These are phyloP conservation scores for Drosophila ironensis DNA, from an alignment of 1,140 invertebrate species.

Conservation along the genomic window DNA sequence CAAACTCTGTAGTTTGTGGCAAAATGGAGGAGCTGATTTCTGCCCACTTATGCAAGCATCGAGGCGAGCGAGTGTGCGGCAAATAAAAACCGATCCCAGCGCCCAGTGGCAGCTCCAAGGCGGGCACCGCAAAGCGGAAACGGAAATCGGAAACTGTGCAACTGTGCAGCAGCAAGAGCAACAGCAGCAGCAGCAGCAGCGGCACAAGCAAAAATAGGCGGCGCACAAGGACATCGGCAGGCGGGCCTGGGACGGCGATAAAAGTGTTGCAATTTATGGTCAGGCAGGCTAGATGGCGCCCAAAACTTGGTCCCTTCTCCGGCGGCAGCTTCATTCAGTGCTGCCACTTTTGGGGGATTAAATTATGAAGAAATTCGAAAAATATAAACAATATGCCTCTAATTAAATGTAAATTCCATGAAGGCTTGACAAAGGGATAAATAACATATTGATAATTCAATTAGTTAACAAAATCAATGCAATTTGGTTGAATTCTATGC, in stretches of 20 bases:
- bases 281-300: conserved; percentile 71
- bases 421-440: too few relatives aligned
- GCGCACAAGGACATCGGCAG: conserved; percentile 54
- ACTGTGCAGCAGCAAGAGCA: conserved; percentile 57
- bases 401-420: too few relatives aligned
- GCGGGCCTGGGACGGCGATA: conserved; percentile 56
- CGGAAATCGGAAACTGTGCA: conserved; percentile 77
- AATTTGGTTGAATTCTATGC: too few relatives aligned
- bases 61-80: conserved; percentile 58
- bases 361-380: not conserved
- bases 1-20: conserved; percentile 38
- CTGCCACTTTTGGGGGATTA: not conserved
- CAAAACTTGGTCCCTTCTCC: conserved; percentile 4
- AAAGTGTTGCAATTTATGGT: conserved; percentile 79
- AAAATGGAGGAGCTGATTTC: conserved; percentile 62
- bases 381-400: too few relatives aligned
- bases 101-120: conserved; percentile 56
- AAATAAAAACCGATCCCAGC: conserved; percentile 60
- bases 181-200: conserved; percentile 1
- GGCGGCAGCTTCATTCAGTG: conserved; percentile 12
- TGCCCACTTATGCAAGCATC: conserved; percentile 74
- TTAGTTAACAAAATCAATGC: too few relatives aligned
- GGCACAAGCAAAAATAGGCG: conserved; percentile 59
- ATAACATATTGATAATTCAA: too few relatives aligned
- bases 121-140: conserved; percentile 73